Evolutionary conservation across 2,797 vertebrate species (phyloP).

Genomic region (Falco columbarius): DNA sequence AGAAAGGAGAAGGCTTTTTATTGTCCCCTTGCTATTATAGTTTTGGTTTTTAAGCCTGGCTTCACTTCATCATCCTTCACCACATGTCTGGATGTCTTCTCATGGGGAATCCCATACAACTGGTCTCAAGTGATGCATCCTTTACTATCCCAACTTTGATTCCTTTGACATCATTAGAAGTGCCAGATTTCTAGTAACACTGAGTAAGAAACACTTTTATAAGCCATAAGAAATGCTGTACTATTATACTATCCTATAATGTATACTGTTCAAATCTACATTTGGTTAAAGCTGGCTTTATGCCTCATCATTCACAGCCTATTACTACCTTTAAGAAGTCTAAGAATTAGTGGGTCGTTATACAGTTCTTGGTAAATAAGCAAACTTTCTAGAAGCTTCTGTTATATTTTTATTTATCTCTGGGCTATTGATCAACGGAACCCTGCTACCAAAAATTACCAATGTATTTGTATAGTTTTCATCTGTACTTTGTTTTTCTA

Average conservation of each 20-base stretch:
- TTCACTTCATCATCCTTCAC: neutral
- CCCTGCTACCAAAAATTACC: neutral
- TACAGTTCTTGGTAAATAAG: neutral
- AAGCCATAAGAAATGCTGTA: neutral
- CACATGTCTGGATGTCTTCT: neutral
- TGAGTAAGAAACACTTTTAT: neutral
- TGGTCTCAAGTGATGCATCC: neutral
- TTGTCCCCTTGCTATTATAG: neutral
- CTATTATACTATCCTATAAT: too few relatives aligned
- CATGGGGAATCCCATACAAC: neutral
- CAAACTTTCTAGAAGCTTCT: neutral
- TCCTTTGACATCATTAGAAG: neutral
- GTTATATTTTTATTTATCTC: neutral
- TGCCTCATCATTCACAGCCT: neutral
- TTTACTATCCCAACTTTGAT: neutral
- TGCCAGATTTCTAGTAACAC: neutral
- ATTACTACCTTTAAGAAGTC: neutral
- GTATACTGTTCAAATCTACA: neutral
- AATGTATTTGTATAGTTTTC: neutral
- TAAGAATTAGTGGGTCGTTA: neutral
- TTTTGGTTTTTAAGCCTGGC: neutral
- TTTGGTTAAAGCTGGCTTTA: neutral
- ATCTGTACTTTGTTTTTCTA: neutral
- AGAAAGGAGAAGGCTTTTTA: neutral
- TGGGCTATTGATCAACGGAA: neutral